Evolutionary conservation across 2,113 vertebrate species (phyloP).

Genomic region (Oncorhynchus kisutch): DNA sequence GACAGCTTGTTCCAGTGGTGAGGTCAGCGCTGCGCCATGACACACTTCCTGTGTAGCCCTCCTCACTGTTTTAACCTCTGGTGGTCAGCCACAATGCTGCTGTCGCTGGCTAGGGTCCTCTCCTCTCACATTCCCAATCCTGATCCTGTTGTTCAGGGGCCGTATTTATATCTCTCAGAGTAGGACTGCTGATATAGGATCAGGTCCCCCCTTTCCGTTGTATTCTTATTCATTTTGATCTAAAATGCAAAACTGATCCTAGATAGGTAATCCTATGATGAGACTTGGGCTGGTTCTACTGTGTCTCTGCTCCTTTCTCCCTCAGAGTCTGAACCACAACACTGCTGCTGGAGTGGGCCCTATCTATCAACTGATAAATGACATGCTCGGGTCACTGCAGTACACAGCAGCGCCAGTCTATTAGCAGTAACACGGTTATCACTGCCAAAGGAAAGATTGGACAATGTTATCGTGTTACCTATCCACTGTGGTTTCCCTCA

Average conservation of each 20-base stretch:
- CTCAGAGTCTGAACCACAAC: background rate
- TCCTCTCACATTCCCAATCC: background rate
- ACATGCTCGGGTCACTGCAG: background rate
- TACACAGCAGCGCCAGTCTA: conserved; percentile 24
- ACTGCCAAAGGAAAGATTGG: conserved; percentile 37
- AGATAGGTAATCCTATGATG: too few relatives aligned
- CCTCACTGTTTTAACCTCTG: conserved; percentile 4
- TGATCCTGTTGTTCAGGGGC: too few relatives aligned
- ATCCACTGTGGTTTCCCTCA: conserved; percentile 31
- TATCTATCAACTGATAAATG: background rate
- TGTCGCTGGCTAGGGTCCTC: background rate
- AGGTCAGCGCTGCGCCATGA: conserved; percentile 65
- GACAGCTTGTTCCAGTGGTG: conserved; percentile 74
- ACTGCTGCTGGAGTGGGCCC: background rate
- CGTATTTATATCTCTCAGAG: too few relatives aligned
- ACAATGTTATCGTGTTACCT: conserved; percentile 68
- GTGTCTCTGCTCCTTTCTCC: background rate
- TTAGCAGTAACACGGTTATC: conserved; percentile 37
- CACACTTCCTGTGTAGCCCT: conserved; percentile 60
- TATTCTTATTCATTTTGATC: too few relatives aligned
- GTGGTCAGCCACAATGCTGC: background rate
- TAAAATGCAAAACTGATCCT: too few relatives aligned
- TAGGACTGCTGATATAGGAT: too few relatives aligned
- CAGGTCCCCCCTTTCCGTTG: too few relatives aligned
- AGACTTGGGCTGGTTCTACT: background rate